phyloP scores from a whole-genome alignment of 2,113 vertebrate species.

The Bos javanicus region DNA sequence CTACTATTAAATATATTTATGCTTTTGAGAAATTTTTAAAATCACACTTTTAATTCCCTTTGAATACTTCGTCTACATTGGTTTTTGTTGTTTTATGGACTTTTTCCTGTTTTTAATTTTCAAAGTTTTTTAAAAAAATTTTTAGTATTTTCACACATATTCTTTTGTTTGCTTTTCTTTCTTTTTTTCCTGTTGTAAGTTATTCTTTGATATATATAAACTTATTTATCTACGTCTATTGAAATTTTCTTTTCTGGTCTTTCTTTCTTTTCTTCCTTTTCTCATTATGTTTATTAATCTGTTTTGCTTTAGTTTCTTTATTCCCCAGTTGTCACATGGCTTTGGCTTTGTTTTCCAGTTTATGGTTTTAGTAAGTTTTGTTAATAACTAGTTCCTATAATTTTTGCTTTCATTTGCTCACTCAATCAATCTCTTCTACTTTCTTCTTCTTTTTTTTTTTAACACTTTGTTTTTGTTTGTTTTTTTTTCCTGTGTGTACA shows the following conservation, averaged over 20 bases:
- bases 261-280: background rate
- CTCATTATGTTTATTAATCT: background rate
- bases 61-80: too few relatives aligned
- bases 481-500: background rate
- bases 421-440: background rate
- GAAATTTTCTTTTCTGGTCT: background rate
- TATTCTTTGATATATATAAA: too few relatives aligned
- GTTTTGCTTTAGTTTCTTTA: background rate
- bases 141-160: too few relatives aligned
- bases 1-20: too few relatives aligned
- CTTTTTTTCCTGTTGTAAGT: background rate
- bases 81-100: too few relatives aligned
- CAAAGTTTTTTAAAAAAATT: too few relatives aligned
- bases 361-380: background rate
- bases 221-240: background rate
- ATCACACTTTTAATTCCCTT: too few relatives aligned
- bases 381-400: background rate
- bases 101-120: too few relatives aligned
- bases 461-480: too few relatives aligned
- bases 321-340: background rate
- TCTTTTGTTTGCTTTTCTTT: too few relatives aligned
- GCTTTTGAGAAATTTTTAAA: too few relatives aligned
- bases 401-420: background rate
- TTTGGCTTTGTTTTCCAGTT: background rate
- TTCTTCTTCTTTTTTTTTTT: background rate